Conservation (phyloP, 2,888 invertebrate genomes). For the Meliscaeva auricollis region DNA sequence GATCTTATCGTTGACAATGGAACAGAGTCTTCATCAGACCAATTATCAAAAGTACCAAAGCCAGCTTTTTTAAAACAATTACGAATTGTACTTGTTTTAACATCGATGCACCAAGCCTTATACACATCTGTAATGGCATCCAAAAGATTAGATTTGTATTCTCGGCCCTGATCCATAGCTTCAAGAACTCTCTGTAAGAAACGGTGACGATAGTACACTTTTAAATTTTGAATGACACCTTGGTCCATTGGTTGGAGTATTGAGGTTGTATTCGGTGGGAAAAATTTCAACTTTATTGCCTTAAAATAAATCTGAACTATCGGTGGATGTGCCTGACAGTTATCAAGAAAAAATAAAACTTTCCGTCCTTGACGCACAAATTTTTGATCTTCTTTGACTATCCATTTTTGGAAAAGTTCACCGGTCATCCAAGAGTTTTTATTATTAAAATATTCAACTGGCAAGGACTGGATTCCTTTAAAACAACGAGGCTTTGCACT, state of each 20-base stretch:
- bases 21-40: conserved; percentile 20
- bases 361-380: no score
- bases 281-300: neutral
- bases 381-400: neutral
- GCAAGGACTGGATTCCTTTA: conserved; percentile 64
- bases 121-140: conserved; percentile 17
- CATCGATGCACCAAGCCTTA: conserved; percentile 27
- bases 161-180: conserved; percentile 24
- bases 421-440: conserved; percentile 77
- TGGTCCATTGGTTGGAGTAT: conserved; percentile 6
- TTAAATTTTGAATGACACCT: conserved; percentile 23
- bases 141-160: conserved; percentile 25
- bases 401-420: conserved; percentile 18
- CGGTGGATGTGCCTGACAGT: no score
- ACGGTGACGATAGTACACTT: conserved; percentile 22
- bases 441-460: conserved; percentile 72
- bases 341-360: no score
- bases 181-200: conserved; percentile 12
- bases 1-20: conserved; percentile 18
- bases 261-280: neutral
- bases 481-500: conserved; percentile 75
- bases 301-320: neutral
- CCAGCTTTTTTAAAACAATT: conserved; percentile 23
- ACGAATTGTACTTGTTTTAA: conserved; percentile 24
- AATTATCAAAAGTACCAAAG: conserved; percentile 32